Evolutionary conservation across 2,113 vertebrate genomes (phyloP), one percentile per base, ranked within the genome.

Genomic region (Macquaria australasica): DNA sequence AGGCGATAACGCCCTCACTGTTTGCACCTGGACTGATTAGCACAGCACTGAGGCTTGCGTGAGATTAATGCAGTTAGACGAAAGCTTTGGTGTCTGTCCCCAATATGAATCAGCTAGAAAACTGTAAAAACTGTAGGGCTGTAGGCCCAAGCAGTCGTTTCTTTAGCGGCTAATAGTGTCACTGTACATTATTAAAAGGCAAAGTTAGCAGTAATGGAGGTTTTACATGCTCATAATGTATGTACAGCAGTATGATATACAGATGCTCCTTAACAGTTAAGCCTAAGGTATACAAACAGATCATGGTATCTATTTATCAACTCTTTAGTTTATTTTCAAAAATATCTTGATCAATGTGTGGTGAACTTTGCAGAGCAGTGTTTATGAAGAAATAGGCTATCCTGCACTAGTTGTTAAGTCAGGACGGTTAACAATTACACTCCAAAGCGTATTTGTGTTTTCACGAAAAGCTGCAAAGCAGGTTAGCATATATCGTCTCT

Each of bases 231-330:
- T 83, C 56, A 69, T 76, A 34, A 45, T 70, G 69, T 86, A 79
- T 86, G 86, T 88, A 67, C 66, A 83, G 82, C 83, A 87, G 74
- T 89, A 75, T 78, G 77, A 79, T 85, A 62, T 41, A 79, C 86
- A 84, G 73, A 73, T 23, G 45, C 75, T 75, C 41, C 34, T 70
- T 69, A 87, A 51, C 75, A 83, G 73, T 68, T 81, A 84, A 68
- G 71, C 68, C 43, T 79, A 77, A 79, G 15, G 28, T 77, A 63
- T 69, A 51, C 53, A 77, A 72, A 63, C 70, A 71, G 39, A 82
- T 77, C 68, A 67, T 76, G 77, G 72, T 76, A 63, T 63, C 67
- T 86, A 86, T 80, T 80, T 76, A 81, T 87, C 53, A 76, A 20
- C 34, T 62, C 68, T 28, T 81, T 43, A 64, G 50, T 41, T 77